Base-by-base conservation (phyloP, 2,888 invertebrate species). In the Lasioglossum lativentre region DNA sequence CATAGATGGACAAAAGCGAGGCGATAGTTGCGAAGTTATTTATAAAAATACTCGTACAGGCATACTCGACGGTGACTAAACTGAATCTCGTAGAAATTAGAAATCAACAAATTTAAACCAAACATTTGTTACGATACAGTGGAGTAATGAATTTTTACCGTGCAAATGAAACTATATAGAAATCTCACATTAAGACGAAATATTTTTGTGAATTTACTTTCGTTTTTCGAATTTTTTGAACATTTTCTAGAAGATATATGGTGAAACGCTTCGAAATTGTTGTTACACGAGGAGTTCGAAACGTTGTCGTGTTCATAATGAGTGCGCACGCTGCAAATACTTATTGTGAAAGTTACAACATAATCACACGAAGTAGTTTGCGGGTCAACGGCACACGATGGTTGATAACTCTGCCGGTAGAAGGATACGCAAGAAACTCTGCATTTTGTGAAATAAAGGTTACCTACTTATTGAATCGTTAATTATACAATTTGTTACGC, bases 341-440 rank as follows among this genome's bases (percentile, higher is more conserved):
- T 84, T 85, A 89, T 87, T 87, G 84, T 88, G 83, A 90, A 86
- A 88, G 88, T 89, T 87, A 90, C 85, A 85, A 80, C 84, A 89
- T 83, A 83, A 86, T 86, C 75, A 19, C 19, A 59, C 8, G n/a
- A 34, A 27, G 38, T 59, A 75, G 40, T 59, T 40, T 59, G 16
- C 59, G 8, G 34, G 73, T 52, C 38, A 38, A 68, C 68, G 38
- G 38, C 38, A 68, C 34, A 38, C 38, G 68, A 68, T n/a, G 10
- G 23, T 23, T 68, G 68, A 68, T 68, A 23, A 38, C 4, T 68
- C 68, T 68, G 23, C 19, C 34, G 19, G 23, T 23, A 12, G 38
- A 68, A 68, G 38, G 8, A 23, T 68, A 40, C 6, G 19, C 34
- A 23, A 38, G 38, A 68, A 38, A 38, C 12, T n/a, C 19, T 23